Base-by-base conservation (phyloP, 1,140 invertebrate species). In the Neodiprion fabricii region DNA sequence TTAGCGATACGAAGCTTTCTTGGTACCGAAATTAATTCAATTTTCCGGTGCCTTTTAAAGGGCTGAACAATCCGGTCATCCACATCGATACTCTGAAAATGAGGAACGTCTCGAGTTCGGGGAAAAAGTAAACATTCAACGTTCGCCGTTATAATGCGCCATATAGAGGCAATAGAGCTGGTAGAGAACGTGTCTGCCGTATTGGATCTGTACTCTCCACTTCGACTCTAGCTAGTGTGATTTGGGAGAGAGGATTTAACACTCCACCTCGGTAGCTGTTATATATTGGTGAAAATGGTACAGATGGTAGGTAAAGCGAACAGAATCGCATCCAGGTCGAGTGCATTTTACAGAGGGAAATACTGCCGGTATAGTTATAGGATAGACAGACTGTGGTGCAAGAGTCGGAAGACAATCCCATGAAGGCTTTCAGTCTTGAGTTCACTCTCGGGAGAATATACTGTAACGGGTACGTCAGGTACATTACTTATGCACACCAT, bases 1-100 rank as follows among this genome's bases (percentile, higher is more conserved):
- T 79, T 80, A 80, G 77, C 49, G 73, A 53, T 70, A 50, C 67
- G 8, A 65, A 70, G 75, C 72, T 53, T 78, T 80, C 78, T 78
- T 78, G 78, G 80, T 75, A 67, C 67, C 50, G 69, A 79, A 80
- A 80, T 78, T 76, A 80, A 80, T 80, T 79, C 78, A 75, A 80
- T 80, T 79, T 74, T 17, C 72, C 72, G 49, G 23, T 21, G 65
- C 23, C 65, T 40, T 49, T 69, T 72, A 71, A 9, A 61, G 4
- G 53, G n/a, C n/a, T 61, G n/a, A 61, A 61, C 53, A 61, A 61
- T 61, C 3, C 53, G 53, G n/a, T 17, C 9, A 14, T 17, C 8
- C 9, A 61, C 53, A 40, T 5, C 0, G 28, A 40, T 40, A 40
- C 1, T 14, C 4, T 61, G 53, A 61, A 12, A 61, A 12, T 61